phyloP scores from a whole-genome alignment of 92 coral and sea anemone species.

The Zoanthus sansibaricus region DNA sequence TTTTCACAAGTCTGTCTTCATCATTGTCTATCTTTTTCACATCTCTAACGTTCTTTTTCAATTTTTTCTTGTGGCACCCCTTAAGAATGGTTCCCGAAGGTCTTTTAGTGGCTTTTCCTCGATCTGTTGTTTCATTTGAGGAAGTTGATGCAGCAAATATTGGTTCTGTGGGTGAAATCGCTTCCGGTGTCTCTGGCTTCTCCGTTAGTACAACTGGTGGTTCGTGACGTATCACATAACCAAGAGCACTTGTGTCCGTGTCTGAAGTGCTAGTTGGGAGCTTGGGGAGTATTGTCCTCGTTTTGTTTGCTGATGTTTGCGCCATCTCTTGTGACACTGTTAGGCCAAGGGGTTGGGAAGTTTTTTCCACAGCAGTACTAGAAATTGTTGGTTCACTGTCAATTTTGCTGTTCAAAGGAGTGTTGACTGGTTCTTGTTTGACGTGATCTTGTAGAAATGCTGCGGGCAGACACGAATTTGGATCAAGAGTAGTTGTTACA shows the following conservation, averaged over 20 bases:
- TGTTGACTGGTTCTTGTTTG: slow-evolving; percentile 16
- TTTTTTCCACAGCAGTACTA: not conserved
- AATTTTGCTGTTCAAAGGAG: slow-evolving; percentile 7
- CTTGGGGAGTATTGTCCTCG: slow-evolving; percentile 40
- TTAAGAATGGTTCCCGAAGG: not conserved
- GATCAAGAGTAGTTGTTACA: slow-evolving; percentile 5
- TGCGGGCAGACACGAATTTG: not conserved
- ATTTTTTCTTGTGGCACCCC: slow-evolving; percentile 55
- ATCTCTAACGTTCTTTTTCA: slow-evolving; percentile 73
- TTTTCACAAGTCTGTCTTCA: slow-evolving; percentile 64
- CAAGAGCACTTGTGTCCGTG: slow-evolving; percentile 30
- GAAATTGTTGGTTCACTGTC: slow-evolving; percentile 3
- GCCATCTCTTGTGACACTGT: slow-evolving; percentile 30
- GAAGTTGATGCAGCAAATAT: not conserved
- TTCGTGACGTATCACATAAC: slow-evolving; percentile 40
- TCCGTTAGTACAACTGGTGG: slow-evolving; percentile 45
- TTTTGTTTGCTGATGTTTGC: slow-evolving; percentile 29
- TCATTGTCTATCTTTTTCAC: slow-evolving; percentile 70
- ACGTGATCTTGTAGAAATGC: slow-evolving; percentile 23
- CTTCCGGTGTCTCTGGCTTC: slow-evolving; percentile 14
- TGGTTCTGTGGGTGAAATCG: not conserved
- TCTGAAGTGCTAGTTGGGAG: slow-evolving; percentile 9
- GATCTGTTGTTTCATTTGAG: not conserved
- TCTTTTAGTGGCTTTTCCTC: not conserved
- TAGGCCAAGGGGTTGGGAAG: not conserved